Base-by-base conservation (phyloP, 2,888 invertebrate genomes). In the Neoitamus cyanurus region DNA sequence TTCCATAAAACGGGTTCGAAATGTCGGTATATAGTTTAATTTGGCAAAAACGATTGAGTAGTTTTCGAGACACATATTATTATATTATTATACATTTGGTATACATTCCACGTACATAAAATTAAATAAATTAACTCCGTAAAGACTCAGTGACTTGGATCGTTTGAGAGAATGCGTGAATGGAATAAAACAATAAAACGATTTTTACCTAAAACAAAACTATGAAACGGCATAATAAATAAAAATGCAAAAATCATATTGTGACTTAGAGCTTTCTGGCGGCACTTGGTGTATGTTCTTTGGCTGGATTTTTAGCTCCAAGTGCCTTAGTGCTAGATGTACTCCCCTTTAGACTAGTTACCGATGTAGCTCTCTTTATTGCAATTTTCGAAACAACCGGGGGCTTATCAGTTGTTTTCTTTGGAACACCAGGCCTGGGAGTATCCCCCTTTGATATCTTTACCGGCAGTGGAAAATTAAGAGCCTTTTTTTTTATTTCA, bases 371-470 rank as follows among this genome's bases (percentile, higher is more conserved):
- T 58, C 25, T 58, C 6, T 20, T 58, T 9, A 58, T 3, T 20
- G 1, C 20, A 58, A 58, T 58, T 25, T 80, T 80, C 11, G 15
- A 15, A 58, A 25, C 13, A 31, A 20, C n/a, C 1, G 0, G 25
- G 1, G 20, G 13, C 25, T 25, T 48, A 42, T 42, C 13, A 0
- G 68, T 11, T 11, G 11, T 5, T 83, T 72, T 73, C 58, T 34
- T 28, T 28, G 11, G 36, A 2, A 82, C 70, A 1, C 2, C 25
- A 3, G 85, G 85, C 28, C 85, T 73, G 28, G 85, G 85, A 37
- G 85, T 85, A 69, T 84, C 85, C 1, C 82, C 73, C 34, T 82
- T 80, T 7, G 3, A 4, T 5, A 34, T 3, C 70, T 75, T 85
- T 13, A 9, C 11, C 7, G 37, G 69, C 3, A 31, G 9, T 31